Percentiles rank a stretch among this genome's conserved stretches.
Conservation (phyloP, 2,888 invertebrate species). For the Isoperla grammatica region DNA sequence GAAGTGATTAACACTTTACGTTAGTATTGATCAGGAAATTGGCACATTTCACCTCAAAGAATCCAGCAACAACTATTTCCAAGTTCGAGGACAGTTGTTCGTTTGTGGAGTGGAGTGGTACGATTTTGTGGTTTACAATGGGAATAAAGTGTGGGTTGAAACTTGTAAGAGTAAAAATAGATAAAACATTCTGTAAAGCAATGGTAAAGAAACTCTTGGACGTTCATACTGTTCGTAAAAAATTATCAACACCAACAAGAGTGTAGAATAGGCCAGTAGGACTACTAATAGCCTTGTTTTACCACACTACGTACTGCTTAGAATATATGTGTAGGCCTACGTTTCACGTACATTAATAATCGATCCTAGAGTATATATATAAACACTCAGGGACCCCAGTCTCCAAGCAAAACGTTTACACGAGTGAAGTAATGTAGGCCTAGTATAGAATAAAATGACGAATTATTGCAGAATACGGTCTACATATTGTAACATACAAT, state of each 20-base stretch:
- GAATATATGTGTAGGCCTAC: neutral
- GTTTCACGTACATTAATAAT: neutral
- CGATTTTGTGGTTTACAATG: conserved; percentile 1
- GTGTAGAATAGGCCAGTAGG: too few relatives aligned
- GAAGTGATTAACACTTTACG: neutral
- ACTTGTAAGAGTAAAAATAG: neutral
- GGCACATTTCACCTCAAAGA: neutral
- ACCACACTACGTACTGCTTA: too few relatives aligned
- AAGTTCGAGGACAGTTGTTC: neutral
- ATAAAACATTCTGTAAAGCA: neutral
- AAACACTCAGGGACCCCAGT: too few relatives aligned
- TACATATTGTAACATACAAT: too few relatives aligned
- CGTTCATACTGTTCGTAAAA: neutral
- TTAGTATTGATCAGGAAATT: neutral
- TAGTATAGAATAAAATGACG: too few relatives aligned
- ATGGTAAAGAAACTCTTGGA: neutral
- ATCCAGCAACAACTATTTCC: neutral
- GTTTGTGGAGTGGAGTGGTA: neutral
- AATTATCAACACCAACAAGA: too few relatives aligned
- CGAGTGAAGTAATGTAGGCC: too few relatives aligned
- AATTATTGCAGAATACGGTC: too few relatives aligned
- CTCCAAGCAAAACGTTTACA: too few relatives aligned
- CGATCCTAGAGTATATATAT: too few relatives aligned
- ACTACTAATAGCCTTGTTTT: too few relatives aligned
- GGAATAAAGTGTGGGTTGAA: neutral